These are phyloP conservation scores for Xenopus petersii DNA, from an alignment of 2,797 vertebrate genomes.

Conservation along the genomic window DNA sequence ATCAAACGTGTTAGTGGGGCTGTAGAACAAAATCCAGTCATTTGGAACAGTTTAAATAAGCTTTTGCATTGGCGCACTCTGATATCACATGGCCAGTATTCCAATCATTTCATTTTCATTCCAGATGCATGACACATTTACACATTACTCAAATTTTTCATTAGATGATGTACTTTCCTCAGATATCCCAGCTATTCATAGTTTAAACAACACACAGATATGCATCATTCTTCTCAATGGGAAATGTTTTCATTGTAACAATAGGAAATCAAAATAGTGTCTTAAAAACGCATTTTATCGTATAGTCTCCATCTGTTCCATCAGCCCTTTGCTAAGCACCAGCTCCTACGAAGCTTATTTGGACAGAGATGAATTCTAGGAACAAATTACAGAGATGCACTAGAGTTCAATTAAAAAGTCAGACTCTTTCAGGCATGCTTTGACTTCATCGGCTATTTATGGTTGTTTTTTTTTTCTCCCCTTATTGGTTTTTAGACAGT, in stretches of 20 bases:
- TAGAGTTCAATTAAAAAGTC: too few species aligned
- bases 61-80: neutral
- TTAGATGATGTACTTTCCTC: neutral
- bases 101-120: neutral
- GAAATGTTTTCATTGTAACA: neutral
- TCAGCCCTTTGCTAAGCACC: neutral
- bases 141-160: neutral
- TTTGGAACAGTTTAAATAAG: neutral
- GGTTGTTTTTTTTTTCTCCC: too few species aligned
- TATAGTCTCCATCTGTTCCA: neutral
- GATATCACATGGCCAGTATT: neutral
- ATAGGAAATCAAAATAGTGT: neutral
- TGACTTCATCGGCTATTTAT: too few species aligned
- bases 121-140: neutral
- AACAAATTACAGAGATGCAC: too few species aligned
- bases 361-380: too few species aligned
- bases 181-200: conserved; percentile 1
- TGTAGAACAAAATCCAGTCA: neutral
- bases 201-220: conserved; percentile 3
- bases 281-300: neutral
- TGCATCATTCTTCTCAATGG: neutral
- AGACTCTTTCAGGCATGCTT: too few species aligned
- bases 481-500: too few species aligned
- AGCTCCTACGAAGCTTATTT: too few species aligned
- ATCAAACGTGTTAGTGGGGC: too few species aligned